These are phyloP conservation scores for Gonioctena quinquepunctata DNA, from an alignment of 1,140 invertebrate genomes.

Conservation along the genomic window DNA sequence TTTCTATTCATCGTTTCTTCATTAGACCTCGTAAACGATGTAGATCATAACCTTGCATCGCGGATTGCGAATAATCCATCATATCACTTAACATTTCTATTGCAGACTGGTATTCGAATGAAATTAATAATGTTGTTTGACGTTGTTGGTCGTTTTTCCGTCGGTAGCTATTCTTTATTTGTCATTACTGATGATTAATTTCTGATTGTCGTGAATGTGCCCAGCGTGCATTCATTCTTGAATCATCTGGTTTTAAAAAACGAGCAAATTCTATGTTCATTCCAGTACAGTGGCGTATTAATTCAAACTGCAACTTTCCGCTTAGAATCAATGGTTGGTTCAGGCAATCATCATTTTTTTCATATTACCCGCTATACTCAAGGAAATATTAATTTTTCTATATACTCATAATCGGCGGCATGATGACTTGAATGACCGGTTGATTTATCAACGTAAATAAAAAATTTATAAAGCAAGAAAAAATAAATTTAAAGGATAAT, in stretches of 20 bases:
- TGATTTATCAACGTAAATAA: too few relatives aligned
- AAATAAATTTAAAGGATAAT: too few relatives aligned
- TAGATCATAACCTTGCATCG: not conserved
- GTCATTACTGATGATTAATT: conserved; percentile 19
- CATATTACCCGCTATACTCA: too few relatives aligned
- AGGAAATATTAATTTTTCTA: too few relatives aligned
- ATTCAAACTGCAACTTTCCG: too few relatives aligned
- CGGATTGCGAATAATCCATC: not conserved
- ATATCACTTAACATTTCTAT: conserved; percentile 21
- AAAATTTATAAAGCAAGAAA: too few relatives aligned
- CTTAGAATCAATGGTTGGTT: too few relatives aligned
- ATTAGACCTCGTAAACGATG: too few relatives aligned
- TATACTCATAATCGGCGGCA: too few relatives aligned
- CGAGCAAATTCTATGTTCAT: conserved; percentile 9
- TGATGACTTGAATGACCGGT: too few relatives aligned
- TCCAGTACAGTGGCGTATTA: not conserved
- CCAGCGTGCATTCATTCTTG: not conserved
- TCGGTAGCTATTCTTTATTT: conserved; percentile 15
- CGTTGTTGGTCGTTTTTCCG: conserved; percentile 9
- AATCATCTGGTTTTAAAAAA: conserved; percentile 7
- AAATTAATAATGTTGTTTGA: conserved; percentile 19
- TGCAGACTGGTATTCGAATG: conserved; percentile 5
- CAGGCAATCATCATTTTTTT: too few relatives aligned
- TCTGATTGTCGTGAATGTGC: conserved; percentile 16
- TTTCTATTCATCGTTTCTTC: too few relatives aligned